phyloP scores from a whole-genome alignment of 2,888 invertebrate species.

The Tiliacea aurago region DNA sequence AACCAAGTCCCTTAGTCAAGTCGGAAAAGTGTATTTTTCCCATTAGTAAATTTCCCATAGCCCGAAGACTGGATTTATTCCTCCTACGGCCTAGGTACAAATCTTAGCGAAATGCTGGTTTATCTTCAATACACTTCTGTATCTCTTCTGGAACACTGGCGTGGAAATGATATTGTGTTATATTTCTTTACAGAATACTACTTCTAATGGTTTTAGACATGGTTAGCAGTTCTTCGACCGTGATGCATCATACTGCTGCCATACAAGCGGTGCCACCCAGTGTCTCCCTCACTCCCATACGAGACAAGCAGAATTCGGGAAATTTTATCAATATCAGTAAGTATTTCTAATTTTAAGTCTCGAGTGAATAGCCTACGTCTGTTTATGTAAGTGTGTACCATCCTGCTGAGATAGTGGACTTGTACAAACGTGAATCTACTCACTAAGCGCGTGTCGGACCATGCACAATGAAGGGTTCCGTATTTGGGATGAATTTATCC shows the following conservation, averaged over 20 bases:
- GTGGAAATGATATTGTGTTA: not conserved
- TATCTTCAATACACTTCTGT: not conserved
- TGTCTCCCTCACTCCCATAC: slow-evolving; percentile 67
- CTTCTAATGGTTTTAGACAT: slow-evolving; percentile 29
- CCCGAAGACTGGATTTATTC: not conserved
- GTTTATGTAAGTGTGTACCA: not conserved
- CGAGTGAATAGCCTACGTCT: not conserved
- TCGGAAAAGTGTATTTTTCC: not conserved
- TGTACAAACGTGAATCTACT: not conserved
- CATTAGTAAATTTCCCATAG: not conserved
- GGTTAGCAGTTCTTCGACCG: slow-evolving; percentile 19
- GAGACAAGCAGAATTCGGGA: slow-evolving; percentile 57
- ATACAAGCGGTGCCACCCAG: slow-evolving; percentile 72
- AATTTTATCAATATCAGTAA: slow-evolving; percentile 70
- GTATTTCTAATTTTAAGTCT: slow-evolving; percentile 49
- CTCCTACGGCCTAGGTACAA: not conserved
- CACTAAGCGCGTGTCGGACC: too few species aligned
- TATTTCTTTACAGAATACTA: slow-evolving; percentile 38
- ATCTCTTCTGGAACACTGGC: not conserved
- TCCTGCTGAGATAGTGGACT: not conserved
- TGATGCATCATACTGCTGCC: slow-evolving; percentile 62
- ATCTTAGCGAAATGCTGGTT: not conserved
- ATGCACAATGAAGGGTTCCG: too few species aligned
- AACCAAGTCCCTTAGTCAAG: not conserved
- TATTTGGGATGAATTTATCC: too few species aligned